Evolutionary conservation across 2,113 vertebrate genomes (phyloP), one percentile per base, ranked within the genome.

Genomic region (Actenoides lindsayi): DNA sequence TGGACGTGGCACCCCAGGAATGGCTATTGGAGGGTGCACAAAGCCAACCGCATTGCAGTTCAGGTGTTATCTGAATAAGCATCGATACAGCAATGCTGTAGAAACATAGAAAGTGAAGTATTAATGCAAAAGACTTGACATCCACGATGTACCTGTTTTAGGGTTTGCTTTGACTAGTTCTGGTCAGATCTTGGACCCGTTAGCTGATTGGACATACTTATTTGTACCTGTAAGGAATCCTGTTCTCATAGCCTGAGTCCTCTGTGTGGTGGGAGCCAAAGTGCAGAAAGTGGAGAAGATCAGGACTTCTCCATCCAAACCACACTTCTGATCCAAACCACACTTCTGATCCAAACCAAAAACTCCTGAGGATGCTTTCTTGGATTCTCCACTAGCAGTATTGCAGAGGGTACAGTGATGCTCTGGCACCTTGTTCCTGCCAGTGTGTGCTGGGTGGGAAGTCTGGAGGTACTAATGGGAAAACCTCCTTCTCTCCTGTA

Each of bases 141-240:
- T n/a, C 33, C 16, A 39, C 3, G 1, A 8, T 59, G 20, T 42
- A 7, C 0, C 0, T 56, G 10, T 57, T 81, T 81, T 60, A 69
- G 23, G 30, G 9, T 42, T 82, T 90, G 65, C 20, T 78, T 81
- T 84, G 42, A 13, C 10, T 79, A 11, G 46, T 75, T 83, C 56
- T 70, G 56, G 17, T 82, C 25, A 62, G 44, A 62, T 62, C 28
- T 46, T 63, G n/a, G 24, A 44, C 37, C 18, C 0, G 0, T 54
- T 50, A 50, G 19, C 12, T 82, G 75, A 42, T 35, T n/a, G 15
- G 17, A 18, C 4, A 6, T 67, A 17, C 7, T 25, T 35, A 18
- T 74, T 85, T 70, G 37, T 79, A 68, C 4, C 18, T n/a, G 20
- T 53, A 48, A 39, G 13, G 24, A 90, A 44, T 35, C 7, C 9